Conservation (phyloP, 53 echinoderm and acorn worm species). For the Astropecten irregularis region DNA sequence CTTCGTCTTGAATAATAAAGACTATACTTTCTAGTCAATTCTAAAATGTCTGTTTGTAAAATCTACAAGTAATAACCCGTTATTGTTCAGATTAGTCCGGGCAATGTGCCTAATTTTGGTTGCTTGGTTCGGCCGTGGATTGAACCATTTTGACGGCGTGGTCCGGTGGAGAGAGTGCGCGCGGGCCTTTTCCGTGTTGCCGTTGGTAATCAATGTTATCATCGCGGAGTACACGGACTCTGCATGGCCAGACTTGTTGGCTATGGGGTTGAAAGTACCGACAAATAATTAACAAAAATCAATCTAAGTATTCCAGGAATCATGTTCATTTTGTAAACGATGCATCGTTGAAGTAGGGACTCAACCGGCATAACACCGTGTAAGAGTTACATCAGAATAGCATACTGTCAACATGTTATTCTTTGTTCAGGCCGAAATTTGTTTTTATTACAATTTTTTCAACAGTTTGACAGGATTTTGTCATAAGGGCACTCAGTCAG, state of each 20-base stretch:
- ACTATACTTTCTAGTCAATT: neutral
- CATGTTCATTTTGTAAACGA: no score
- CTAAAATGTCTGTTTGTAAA: slow-evolving; percentile 7
- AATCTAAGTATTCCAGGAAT: no score
- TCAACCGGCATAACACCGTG: no score
- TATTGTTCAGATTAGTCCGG: slow-evolving; percentile 11
- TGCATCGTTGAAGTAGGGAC: no score
- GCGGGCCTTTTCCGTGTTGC: neutral
- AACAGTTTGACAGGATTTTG: no score
- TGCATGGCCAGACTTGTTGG: neutral
- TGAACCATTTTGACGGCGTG: neutral
- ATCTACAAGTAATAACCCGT: neutral
- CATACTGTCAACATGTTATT: no score
- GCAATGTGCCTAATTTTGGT: slow-evolving; percentile 36
- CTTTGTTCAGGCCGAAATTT: no score
- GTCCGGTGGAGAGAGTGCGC: neutral
- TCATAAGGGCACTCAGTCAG: no score
- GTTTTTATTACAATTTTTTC: no score
- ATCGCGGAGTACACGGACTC: no score
- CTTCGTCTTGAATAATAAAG: neutral
- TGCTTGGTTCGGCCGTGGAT: neutral
- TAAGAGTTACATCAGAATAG: no score
- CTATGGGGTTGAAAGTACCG: neutral
- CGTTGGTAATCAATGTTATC: neutral
- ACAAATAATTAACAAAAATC: slow-evolving; percentile 28